These are phyloP conservation scores for Odiellus spinosus DNA, from an alignment of 2,888 invertebrate species.

Conservation along the genomic window DNA sequence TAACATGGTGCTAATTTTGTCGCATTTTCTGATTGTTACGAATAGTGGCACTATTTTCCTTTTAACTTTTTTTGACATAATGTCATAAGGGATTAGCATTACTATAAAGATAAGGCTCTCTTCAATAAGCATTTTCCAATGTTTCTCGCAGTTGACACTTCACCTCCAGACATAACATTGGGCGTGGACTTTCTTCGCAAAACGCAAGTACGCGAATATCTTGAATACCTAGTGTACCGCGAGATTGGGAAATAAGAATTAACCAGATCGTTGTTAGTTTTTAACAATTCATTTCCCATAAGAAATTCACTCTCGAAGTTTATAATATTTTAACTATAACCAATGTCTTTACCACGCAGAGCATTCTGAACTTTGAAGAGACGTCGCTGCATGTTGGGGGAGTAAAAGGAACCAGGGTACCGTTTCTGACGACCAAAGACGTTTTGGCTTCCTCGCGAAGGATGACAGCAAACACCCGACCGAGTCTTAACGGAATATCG, in stretches of 20 bases:
- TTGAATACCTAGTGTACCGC: background rate
- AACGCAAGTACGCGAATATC: conserved; percentile 10
- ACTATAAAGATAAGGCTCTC: too few species aligned
- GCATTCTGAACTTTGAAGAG: conserved; percentile 15
- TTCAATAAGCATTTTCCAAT: too few species aligned
- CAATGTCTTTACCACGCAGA: conserved; percentile 2
- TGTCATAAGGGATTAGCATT: too few species aligned
- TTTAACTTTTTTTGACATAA: too few species aligned
- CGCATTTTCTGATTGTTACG: too few species aligned
- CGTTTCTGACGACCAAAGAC: conserved; percentile 13
- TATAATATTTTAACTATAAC: background rate
- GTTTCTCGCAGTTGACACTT: conserved; percentile 12
- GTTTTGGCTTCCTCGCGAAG: conserved; percentile 11
- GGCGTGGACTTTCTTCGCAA: conserved; percentile 14
- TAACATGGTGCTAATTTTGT: too few species aligned
- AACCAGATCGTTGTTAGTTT: background rate
- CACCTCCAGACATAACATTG: conserved; percentile 10
- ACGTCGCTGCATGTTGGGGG: conserved; percentile 10
- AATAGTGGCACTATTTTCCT: too few species aligned
- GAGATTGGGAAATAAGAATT: background rate
- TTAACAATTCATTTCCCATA: background rate
- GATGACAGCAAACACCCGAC: background rate
- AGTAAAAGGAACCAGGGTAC: conserved; percentile 10
- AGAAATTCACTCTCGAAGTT: background rate
- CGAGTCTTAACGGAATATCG: too few species aligned